Percentiles rank a stretch among this genome's conserved stretches.
Evolutionary conservation across 2,888 invertebrate species (phyloP).

Genomic region (Hypercompe scribonia): DNA sequence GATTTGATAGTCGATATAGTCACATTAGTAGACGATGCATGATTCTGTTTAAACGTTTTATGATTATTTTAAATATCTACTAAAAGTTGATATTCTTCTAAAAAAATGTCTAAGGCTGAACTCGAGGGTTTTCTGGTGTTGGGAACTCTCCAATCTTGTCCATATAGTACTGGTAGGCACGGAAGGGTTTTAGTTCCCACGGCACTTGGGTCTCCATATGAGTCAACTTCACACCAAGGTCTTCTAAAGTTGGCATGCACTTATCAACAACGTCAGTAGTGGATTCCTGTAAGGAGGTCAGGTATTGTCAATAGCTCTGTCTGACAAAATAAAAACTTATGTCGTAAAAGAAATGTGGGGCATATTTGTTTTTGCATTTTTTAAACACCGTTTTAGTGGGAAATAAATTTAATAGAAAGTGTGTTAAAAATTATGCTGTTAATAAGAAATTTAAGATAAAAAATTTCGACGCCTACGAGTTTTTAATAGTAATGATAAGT

Average conservation of each 20-base stretch:
- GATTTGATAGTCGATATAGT: background rate
- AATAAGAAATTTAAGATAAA: too few relatives aligned
- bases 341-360: too few relatives aligned
- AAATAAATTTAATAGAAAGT: too few relatives aligned
- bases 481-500: background rate
- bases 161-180: constrained; percentile 90
- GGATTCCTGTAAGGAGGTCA: constrained; percentile 87
- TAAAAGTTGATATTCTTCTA: background rate
- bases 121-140: constrained; percentile 88
- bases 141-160: constrained; percentile 92
- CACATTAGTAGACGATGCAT: background rate
- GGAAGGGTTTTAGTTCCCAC: constrained; percentile 92
- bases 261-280: constrained; percentile 89
- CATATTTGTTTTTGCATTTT: too few relatives aligned
- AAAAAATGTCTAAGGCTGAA: constrained; percentile 48
- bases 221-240: constrained; percentile 93
- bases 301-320: background rate
- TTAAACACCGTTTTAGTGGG: too few relatives aligned
- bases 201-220: constrained; percentile 93
- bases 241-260: constrained; percentile 92
- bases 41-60: background rate
- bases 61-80: background rate
- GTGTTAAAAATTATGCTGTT: too few relatives aligned
- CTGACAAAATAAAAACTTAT: too few relatives aligned
- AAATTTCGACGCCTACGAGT: too few relatives aligned